Evolutionary conservation across 2,797 vertebrate species (phyloP).

Genomic region (Taeniopygia guttata): DNA sequence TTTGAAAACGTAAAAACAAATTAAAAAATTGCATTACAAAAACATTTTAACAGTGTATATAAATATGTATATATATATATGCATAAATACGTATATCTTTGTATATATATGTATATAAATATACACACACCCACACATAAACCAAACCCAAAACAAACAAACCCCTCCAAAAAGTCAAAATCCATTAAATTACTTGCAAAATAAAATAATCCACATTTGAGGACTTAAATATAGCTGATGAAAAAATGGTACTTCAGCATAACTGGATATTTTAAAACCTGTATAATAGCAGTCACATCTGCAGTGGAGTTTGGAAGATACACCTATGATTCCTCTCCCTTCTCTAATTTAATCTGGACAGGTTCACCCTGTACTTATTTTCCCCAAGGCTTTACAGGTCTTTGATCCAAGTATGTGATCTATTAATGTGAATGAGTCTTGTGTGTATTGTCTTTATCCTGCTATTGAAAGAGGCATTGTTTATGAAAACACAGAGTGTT

Average conservation of each 20-base stretch:
- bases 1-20: not conserved
- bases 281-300: not conserved
- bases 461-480: conserved; percentile 22
- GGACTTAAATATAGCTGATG: not conserved
- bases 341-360: not conserved
- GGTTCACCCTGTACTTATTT: not conserved
- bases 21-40: not conserved
- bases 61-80: accelerated
- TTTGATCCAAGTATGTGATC: conserved; percentile 4
- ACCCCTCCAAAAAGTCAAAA: not conserved
- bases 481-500: conserved; percentile 8
- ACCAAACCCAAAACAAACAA: not conserved
- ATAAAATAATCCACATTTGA: not conserved
- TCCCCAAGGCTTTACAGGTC: not conserved
- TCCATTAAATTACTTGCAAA: not conserved
- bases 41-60: not conserved
- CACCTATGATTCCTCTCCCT: not conserved
- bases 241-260: not conserved
- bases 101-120: not conserved
- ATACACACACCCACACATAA: too few species aligned
- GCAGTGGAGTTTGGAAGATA: not conserved
- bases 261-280: not conserved
- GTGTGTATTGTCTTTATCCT: conserved; percentile 38
- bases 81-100: too few species aligned
- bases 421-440: not conserved